phyloP scores from a whole-genome alignment of 2,797 vertebrate species.

The Gallinago solitaria region DNA sequence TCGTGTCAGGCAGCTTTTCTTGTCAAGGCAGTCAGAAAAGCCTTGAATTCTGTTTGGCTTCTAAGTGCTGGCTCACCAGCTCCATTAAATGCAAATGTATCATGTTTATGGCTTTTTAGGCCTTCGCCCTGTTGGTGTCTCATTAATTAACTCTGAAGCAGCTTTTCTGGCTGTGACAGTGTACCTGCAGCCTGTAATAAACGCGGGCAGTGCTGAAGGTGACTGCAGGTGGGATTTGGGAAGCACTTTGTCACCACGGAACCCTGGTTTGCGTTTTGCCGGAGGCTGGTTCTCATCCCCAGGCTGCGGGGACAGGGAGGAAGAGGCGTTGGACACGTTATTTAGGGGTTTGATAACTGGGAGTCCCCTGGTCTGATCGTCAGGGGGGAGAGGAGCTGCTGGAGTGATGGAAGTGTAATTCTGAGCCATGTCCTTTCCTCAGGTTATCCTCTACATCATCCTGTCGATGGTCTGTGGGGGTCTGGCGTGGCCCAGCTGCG shows the following conservation, averaged over 20 bases:
- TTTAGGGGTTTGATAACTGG: accelerated
- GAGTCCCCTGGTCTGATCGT: neutral
- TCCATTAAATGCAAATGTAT: accelerated
- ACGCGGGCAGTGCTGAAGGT: neutral
- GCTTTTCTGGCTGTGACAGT: accelerated
- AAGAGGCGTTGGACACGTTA: accelerated
- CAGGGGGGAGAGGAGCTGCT: neutral
- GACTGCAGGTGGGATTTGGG: accelerated
- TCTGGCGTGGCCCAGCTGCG: constrained; percentile 88
- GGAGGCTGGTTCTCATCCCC: neutral
- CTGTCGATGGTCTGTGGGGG: constrained; percentile 90
- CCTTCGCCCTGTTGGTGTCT: neutral
- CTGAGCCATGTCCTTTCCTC: neutral
- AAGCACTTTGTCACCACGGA: neutral
- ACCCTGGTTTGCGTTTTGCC: accelerated
- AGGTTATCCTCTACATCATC: constrained; percentile 93
- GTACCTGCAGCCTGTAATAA: no score
- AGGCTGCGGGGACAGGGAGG: accelerated
- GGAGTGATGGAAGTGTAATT: no score
- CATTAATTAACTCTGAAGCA: accelerated
- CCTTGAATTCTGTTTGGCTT: neutral
- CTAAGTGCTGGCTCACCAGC: neutral
- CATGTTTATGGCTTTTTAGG: neutral
- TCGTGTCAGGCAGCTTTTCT: neutral
- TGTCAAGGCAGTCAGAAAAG: neutral